Evolutionary conservation across 2,888 invertebrate genomes (phyloP).

Genomic region (Amphipoea oculea): DNA sequence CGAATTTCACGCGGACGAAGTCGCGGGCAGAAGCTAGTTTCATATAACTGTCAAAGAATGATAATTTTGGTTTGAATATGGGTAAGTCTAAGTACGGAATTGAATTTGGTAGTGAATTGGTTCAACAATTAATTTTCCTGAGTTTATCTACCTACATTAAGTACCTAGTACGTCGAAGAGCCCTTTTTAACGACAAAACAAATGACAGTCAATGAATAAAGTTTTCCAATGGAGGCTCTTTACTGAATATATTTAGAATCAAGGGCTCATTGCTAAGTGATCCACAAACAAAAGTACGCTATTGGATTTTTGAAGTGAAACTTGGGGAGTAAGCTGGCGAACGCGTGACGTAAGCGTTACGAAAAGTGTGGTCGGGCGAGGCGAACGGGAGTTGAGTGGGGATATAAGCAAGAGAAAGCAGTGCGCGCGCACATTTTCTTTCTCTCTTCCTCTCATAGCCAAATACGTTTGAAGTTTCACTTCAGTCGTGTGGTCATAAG

Average conservation of each 20-base stretch:
- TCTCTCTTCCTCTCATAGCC: too few relatives aligned
- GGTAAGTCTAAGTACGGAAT: neutral
- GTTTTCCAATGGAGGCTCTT: neutral
- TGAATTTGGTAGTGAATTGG: neutral
- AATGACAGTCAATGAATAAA: neutral
- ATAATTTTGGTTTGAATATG: neutral
- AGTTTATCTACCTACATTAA: neutral
- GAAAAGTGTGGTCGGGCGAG: too few relatives aligned
- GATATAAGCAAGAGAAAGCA: too few relatives aligned
- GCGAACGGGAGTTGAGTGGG: too few relatives aligned
- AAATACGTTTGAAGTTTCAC: too few relatives aligned
- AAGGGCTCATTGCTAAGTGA: neutral
- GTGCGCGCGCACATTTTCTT: too few relatives aligned
- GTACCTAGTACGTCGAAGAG: neutral
- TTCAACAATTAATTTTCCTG: neutral
- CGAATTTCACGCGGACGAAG: too few relatives aligned
- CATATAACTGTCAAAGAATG: neutral
- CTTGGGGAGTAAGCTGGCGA: too few relatives aligned
- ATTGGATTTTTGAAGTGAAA: neutral
- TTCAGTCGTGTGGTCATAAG: too few relatives aligned
- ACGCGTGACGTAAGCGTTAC: too few relatives aligned
- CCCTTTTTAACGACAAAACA: neutral
- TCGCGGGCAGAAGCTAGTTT: too few relatives aligned
- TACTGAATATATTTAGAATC: neutral
- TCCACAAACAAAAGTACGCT: neutral